Evolutionary conservation across 1,140 invertebrate genomes (phyloP), one percentile per base, ranked within the genome.

Genomic region (Diorhabda carinulata): DNA sequence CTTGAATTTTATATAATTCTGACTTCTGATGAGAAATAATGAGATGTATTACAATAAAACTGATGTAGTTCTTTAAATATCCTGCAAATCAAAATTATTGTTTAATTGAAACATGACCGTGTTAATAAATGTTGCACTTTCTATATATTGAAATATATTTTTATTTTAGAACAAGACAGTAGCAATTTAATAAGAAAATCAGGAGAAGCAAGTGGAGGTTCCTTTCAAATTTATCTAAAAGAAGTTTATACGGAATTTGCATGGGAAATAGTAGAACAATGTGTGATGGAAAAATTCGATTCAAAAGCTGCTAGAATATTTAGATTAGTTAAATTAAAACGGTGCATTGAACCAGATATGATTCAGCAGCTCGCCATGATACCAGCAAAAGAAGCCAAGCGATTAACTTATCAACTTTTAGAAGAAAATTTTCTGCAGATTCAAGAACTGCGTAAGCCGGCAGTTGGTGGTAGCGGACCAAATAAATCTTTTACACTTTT

Each of bases 331-430:
- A 84, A 90, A 10, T 77, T 84, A 5, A 92, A 91, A 78, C 90
- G 90, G 75, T 92, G 89, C 76, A 88, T 96, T 66, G 93, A 96
- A 79, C 91, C 94, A 73, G 93, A 96, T 72, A 90, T 93, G 79
- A 91, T 97, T 70, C 93, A 95, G 78, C 90, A 92, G 73, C 82
- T 92, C 70, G 92, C 91, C 0, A 95, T 97, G 93, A 89, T 96
- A 72, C 91, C 92, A 2, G 88, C 91, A 10, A 96, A 95, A 80
- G 93, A 96, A 82, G 91, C 91, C 1, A 96, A 96, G 79, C 86
- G 90, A 61, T 77, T 94, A 3, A 90, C 92, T 1, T 95, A 95
- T 79, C 88, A 86, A 72, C 81, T 97, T 66, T 82, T 94, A 45
- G 88, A 93, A 80, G 90, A 95, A 77, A 90, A 93, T 78, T 95